Base-by-base conservation (phyloP, 2,888 invertebrate genomes). In the Cyclophora punctaria region DNA sequence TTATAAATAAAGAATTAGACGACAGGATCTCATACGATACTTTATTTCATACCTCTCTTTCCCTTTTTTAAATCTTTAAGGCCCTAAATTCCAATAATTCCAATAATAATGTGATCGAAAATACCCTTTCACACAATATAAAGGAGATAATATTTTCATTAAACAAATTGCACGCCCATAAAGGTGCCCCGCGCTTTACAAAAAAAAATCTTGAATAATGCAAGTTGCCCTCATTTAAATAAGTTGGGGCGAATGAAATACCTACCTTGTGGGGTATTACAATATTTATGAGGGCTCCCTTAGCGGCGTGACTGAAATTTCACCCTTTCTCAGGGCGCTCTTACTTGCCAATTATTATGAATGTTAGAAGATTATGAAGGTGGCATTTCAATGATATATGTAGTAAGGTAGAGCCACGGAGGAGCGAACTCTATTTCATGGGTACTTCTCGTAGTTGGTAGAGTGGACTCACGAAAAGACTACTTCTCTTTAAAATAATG, bases 241-340 rank as follows among this genome's bases (percentile, higher is more conserved):
- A 78, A 73, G 75, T 72, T 76, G 69, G 63, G 61, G 60, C 58
- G 59, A 62, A 65, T 61, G 66, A 61, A 56, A 63, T 59, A 37
- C 37, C 37, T 37, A 37, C 37, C 37, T 37, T 37, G 59, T 58
- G 49, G 52, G 40, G 55, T 54, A 79, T 80, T 80, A 80, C 69
- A 80, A 80, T 80, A 80, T 80, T 80, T 80, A 80, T 80, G 78
- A 79, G 37, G 5, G 2, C 37, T 48, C 62, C 62, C 65, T 67
- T 62, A 57, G 64, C 59, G 48, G 63, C 79, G 74, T 78, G 77
- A 71, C 75, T 77, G 65, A 75, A 77, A 75, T 78, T 75, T 70
- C 64, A 76, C 73, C 75, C 75, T 75, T 79, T 76, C 69, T 70
- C 37, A 63, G 58, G 64, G 62, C 58, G 64, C 62, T 44, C 42